Conservation (phyloP, 1,140 invertebrate species). For the Amphibalanus amphitrite region DNA sequence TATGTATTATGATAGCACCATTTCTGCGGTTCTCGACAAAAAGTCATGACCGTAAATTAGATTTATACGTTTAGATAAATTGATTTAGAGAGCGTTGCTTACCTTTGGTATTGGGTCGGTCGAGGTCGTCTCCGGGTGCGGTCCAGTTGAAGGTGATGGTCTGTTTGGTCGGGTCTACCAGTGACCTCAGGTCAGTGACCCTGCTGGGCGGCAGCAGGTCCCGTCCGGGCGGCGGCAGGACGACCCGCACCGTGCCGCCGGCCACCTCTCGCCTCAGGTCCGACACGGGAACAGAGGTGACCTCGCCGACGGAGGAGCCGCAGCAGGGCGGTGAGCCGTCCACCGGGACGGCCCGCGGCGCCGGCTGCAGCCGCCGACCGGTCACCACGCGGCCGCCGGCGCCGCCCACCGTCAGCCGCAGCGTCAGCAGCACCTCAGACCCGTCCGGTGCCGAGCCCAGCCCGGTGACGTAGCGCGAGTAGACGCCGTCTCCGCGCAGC, state of each 20-base stretch:
- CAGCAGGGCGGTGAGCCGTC: not conserved
- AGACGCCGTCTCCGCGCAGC: constrained; percentile 46
- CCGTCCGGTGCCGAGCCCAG: constrained; percentile 6
- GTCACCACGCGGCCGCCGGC: not conserved
- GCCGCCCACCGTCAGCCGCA: not conserved
- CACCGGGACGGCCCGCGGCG: too few species aligned
- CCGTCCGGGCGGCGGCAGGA: constrained; percentile 13
- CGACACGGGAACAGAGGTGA: not conserved
- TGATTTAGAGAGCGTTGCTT: not conserved
- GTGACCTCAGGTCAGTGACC: constrained; percentile 23
- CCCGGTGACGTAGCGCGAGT: constrained; percentile 40
- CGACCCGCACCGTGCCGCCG: constrained; percentile 13
- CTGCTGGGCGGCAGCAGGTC: constrained; percentile 24
- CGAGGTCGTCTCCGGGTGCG: constrained; percentile 23
- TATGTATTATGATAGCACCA: too few species aligned
- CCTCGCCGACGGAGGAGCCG: not conserved
- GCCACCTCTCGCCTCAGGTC: not conserved
- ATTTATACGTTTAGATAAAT: too few species aligned
- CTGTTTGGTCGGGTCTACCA: constrained; percentile 19
- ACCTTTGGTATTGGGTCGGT: constrained; percentile 9
- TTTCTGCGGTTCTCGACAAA: too few species aligned
- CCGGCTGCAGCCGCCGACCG: not conserved
- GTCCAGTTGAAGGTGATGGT: constrained; percentile 23
- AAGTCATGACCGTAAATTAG: too few species aligned
- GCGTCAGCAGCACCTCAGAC: not conserved